phyloP scores from a whole-genome alignment of 2,113 vertebrate species.

The Scolopax mira region DNA sequence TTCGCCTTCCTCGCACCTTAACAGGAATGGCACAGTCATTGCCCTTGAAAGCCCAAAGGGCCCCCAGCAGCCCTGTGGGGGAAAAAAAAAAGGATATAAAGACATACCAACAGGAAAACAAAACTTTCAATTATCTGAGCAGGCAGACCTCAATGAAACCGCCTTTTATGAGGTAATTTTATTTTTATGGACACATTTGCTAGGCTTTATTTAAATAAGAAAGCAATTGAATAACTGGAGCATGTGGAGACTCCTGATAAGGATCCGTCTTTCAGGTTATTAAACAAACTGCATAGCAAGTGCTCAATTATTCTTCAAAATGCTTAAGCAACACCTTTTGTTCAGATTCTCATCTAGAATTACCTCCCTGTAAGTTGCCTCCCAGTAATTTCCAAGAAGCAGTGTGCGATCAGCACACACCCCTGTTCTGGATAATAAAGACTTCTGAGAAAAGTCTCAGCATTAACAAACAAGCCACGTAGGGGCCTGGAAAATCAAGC shows the following conservation, averaged over 20 bases:
- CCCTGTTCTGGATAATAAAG: slow-evolving; percentile 42
- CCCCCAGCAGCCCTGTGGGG: not conserved
- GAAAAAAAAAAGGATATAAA: not conserved
- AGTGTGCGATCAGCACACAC: not conserved
- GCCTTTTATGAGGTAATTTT: not conserved
- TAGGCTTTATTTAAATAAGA: slow-evolving; percentile 34
- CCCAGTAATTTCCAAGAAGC: slow-evolving; percentile 65
- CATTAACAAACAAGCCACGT: not conserved
- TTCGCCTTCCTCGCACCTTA: not conserved
- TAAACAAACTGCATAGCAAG: slow-evolving; percentile 54
- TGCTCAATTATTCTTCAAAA: slow-evolving; percentile 21
- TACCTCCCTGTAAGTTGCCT: slow-evolving; percentile 43
- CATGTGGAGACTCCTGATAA: slow-evolving; percentile 45
- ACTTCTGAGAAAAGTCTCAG: slow-evolving; percentile 54
- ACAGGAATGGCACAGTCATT: not conserved
- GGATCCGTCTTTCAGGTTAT: slow-evolving; percentile 33
- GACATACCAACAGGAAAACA: not conserved
- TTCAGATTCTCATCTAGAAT: slow-evolving; percentile 25
- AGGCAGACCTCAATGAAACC: not conserved
- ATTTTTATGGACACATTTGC: slow-evolving; percentile 31
- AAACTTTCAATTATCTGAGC: not conserved
- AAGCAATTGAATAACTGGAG: slow-evolving; percentile 24
- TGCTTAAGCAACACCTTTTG: slow-evolving; percentile 57
- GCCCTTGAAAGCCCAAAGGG: not conserved
- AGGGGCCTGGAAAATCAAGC: not conserved